phyloP scores from a whole-genome alignment of 37 sponge, comb jelly and placozoan genomes.

The Halisarca cf. caerulea region DNA sequence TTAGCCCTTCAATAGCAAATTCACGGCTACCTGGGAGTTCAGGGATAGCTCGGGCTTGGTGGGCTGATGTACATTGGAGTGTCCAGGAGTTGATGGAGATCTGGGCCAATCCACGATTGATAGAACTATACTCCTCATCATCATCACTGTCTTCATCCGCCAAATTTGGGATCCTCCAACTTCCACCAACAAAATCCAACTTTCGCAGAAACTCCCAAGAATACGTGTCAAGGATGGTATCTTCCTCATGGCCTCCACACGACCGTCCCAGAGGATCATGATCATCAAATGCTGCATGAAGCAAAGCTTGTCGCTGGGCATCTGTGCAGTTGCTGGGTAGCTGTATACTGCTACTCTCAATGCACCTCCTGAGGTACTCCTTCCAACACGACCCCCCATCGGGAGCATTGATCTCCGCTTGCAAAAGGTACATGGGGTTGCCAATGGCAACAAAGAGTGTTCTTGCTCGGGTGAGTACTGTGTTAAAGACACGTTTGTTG shows the following conservation, averaged over 20 bases:
- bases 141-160: background rate
- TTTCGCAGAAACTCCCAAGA: constrained; percentile 3
- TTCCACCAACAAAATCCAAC: constrained; percentile 8
- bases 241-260: background rate
- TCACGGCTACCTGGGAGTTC: background rate
- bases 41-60: constrained; percentile 1
- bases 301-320: background rate
- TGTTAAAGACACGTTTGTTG: constrained; percentile 66
- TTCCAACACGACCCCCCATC: constrained; percentile 52
- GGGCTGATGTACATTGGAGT: background rate
- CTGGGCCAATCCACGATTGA: too few species aligned
- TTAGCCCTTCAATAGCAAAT: constrained; percentile 32
- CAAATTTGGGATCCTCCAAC: background rate
- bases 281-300: background rate
- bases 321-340: constrained; percentile 2
- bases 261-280: constrained; percentile 4
- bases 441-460: constrained; percentile 71
- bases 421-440: constrained; percentile 62
- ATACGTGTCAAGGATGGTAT: constrained; percentile 6
- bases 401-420: constrained; percentile 1
- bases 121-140: too few species aligned
- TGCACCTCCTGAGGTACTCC: constrained; percentile 63
- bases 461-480: constrained; percentile 66
- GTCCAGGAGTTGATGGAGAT: background rate
- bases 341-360: constrained; percentile 52